Base-by-base conservation (phyloP, 1,140 invertebrate species). In the Anastatus disparis region DNA sequence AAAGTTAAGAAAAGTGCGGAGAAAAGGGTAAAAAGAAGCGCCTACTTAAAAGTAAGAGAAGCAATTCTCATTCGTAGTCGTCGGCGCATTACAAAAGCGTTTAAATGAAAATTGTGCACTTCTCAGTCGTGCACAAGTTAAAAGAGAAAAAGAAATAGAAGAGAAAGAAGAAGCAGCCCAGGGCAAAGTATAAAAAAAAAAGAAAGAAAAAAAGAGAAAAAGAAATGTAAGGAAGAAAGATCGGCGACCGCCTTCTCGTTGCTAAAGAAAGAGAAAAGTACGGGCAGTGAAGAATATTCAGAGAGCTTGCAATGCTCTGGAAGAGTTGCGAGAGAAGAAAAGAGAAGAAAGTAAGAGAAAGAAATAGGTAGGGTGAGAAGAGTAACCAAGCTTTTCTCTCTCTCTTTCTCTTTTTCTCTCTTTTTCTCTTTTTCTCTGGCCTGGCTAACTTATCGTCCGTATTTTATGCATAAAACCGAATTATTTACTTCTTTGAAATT, bases 41-140 rank as follows among this genome's bases (percentile, higher is more conserved):
- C 24, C 52, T 66, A 64, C 59, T 73, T 58, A 42, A 69, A 65
- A 71, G 31, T 71, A 71, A 71, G 42, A 59, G 27, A 65, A 65
- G 69, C 69, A 46, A 63, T 70, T 70, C 59, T 70, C 68, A 56
- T 56, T 70, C 68, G 50, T 63, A 70, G 68, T 70, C 50, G 53
- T 65, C 62, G 69, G 61, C 38, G 69, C 61, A 71, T 64, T 65
- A 65, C 61, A 65, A 71, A 71, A 65, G 59, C 69, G 69, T 62
- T 71, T 71, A 71, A 71, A 64, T 65, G 69, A 71, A 64, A 71
- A 71, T 58, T 59, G 66, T 69, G 66, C 61, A 73, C 52, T 73
- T 73, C 42, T 63, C 59, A 31, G 66, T 69, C 52, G 71, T 6
- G 17, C 52, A 27, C 17, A 35, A 20, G 17, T 20, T 22, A 24